A percentile compares a stretch with the other conserved stretches of the same genome.
Evolutionary conservation across 2,113 vertebrate species (phyloP).

Genomic region (Centrocercus urophasianus): DNA sequence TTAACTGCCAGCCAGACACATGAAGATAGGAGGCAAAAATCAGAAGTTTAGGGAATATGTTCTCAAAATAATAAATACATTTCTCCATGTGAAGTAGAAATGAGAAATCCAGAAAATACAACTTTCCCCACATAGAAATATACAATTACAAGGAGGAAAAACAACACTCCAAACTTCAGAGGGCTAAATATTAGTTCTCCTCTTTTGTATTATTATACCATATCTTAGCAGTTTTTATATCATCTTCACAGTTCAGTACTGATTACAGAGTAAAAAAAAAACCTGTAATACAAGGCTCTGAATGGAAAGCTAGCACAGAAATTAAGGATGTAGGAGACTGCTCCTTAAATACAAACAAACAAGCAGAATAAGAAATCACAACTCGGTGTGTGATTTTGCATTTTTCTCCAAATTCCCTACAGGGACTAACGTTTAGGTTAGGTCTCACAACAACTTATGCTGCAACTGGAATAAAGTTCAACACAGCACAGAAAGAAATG

Average conservation of each 20-base stretch:
- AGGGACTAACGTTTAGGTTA: not conserved
- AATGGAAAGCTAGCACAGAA: not conserved
- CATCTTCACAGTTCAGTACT: not conserved
- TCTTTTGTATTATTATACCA: not conserved
- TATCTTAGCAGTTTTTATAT: not conserved
- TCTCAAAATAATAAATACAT: not conserved
- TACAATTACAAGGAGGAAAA: not conserved
- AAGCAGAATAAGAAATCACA: not conserved
- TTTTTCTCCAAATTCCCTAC: not conserved
- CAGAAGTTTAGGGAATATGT: not conserved
- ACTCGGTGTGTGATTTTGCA: not conserved
- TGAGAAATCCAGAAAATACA: not conserved
- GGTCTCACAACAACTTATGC: not conserved
- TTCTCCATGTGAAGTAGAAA: not conserved
- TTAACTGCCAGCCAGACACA: not conserved
- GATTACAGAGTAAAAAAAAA: not conserved
- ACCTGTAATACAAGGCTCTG: not conserved
- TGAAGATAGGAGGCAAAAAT: not conserved
- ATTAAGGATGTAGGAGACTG: not conserved
- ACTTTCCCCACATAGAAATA: not conserved
- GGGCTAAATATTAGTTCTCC: not conserved
- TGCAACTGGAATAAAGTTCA: not conserved
- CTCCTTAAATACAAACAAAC: not conserved
- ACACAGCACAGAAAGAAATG: not conserved
- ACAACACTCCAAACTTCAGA: not conserved